A percentile compares a stretch with the other conserved stretches of the same genome.
Evolutionary conservation across 2,888 invertebrate species (phyloP).

Genomic region (Thera obeliscata): DNA sequence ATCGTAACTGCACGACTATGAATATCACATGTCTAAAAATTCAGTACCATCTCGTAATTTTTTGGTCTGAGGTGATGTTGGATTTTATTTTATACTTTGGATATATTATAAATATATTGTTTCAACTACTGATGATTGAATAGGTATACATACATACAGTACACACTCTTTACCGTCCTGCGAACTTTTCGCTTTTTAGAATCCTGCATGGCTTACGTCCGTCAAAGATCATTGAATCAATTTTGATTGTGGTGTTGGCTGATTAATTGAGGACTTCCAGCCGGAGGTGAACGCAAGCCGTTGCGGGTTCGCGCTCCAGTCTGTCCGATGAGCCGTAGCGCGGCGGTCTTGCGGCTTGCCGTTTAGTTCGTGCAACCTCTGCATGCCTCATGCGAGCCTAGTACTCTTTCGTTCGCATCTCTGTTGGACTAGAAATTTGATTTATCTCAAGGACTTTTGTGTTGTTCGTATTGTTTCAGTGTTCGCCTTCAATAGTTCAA

Average conservation of each 20-base stretch:
- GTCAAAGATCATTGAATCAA: constrained; percentile 36
- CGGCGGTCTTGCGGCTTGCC: constrained; percentile 73
- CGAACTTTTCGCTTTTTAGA: background rate
- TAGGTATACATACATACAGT: too few relatives aligned
- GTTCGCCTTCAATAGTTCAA: constrained; percentile 39
- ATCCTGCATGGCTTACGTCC: constrained; percentile 12
- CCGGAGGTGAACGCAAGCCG: constrained; percentile 60
- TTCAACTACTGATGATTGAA: background rate
- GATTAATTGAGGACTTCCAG: constrained; percentile 67
- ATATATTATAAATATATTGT: too few relatives aligned
- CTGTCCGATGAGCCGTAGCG: constrained; percentile 83
- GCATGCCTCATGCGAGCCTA: constrained; percentile 55
- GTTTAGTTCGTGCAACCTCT: constrained; percentile 63
- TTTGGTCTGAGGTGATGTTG: too few relatives aligned
- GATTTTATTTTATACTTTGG: too few relatives aligned
- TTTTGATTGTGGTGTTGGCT: constrained; percentile 45
- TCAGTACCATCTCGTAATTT: too few relatives aligned
- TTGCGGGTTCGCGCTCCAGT: constrained; percentile 64
- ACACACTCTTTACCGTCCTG: too few relatives aligned
- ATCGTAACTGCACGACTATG: too few relatives aligned
- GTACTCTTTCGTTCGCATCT: constrained; percentile 49
- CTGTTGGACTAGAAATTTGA: constrained; percentile 25
- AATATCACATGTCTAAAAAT: too few relatives aligned
- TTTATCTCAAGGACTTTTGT: constrained; percentile 19
- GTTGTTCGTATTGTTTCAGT: constrained; percentile 25